A percentile compares a stretch with the other conserved stretches of the same genome.
Conservation (phyloP, 2,888 invertebrate species). For the Rhagium mordax region DNA sequence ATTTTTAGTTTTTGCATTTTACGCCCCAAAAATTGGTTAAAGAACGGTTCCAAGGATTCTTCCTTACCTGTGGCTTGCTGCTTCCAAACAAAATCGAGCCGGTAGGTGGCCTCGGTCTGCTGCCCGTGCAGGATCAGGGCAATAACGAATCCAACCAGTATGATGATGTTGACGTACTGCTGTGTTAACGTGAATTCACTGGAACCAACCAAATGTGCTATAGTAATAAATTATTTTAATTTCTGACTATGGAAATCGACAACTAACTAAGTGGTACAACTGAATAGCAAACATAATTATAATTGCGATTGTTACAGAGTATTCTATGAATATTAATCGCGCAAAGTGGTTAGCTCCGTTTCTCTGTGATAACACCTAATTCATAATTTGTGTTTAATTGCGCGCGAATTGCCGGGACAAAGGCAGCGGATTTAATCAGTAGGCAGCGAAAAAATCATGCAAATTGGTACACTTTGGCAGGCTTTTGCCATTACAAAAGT, state of each 20-base stretch:
- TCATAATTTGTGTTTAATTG: background rate
- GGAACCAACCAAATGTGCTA: constrained; percentile 40
- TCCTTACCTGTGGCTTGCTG: constrained; percentile 87
- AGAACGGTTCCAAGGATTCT: background rate
- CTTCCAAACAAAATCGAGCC: constrained; percentile 98
- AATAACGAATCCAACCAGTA: constrained; percentile 83
- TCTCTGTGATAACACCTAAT: background rate
- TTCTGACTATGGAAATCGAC: background rate
- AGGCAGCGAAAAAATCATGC: background rate
- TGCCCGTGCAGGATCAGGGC: constrained; percentile 93
- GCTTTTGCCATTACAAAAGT: background rate
- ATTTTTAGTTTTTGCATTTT: no score
- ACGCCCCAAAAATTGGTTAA: no score
- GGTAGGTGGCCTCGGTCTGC: constrained; percentile 94
- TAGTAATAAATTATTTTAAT: constrained; percentile 14
- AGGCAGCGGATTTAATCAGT: background rate
- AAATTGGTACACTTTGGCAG: background rate
- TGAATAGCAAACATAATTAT: constrained; percentile 1
- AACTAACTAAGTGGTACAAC: background rate
- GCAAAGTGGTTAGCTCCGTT: background rate
- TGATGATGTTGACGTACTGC: constrained; percentile 75
- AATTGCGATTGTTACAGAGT: constrained; percentile 7
- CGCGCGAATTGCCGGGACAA: background rate
- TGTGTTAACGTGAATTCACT: constrained; percentile 64
- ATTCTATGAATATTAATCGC: background rate